These are phyloP conservation scores for Lathronympha strigana DNA, from an alignment of 2,888 invertebrate species.

Conservation along the genomic window DNA sequence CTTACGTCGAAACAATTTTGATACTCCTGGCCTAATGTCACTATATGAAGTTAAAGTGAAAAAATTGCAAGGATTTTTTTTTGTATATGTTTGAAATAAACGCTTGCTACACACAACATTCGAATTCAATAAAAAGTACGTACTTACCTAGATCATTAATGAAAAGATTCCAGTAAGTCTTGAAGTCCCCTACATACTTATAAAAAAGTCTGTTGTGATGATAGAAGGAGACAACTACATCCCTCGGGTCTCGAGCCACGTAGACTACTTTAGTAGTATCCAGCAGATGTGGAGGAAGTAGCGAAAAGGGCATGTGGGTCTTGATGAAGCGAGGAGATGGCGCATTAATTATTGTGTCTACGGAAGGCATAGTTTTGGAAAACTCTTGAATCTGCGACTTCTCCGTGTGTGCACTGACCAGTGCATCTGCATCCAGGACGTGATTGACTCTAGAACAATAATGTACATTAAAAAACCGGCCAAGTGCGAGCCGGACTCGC, in stretches of 20 bases:
- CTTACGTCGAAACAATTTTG: too few relatives aligned
- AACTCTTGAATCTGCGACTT: neutral
- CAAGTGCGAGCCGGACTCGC: too few relatives aligned
- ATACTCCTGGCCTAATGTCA: too few relatives aligned
- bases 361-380: neutral
- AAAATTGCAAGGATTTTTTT: too few relatives aligned
- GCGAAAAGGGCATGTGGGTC: slow-evolving; percentile 30
- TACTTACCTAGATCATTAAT: slow-evolving; percentile 82
- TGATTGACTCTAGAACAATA: too few relatives aligned
- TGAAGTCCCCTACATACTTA: slow-evolving; percentile 84
- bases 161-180: slow-evolving; percentile 84
- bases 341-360: neutral
- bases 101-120: too few relatives aligned
- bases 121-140: too few relatives aligned
- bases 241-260: slow-evolving; percentile 90
- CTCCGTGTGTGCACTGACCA: neutral
- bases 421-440: too few relatives aligned
- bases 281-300: slow-evolving; percentile 13
- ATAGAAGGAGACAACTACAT: slow-evolving; percentile 89
- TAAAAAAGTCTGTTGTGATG: slow-evolving; percentile 86
- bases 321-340: slow-evolving; percentile 32
- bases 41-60: too few relatives aligned
- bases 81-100: too few relatives aligned
- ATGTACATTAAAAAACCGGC: too few relatives aligned
- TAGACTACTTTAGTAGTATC: slow-evolving; percentile 63